These are phyloP conservation scores for Liolophura sinensis DNA, from an alignment of 1,140 invertebrate genomes.

Conservation along the genomic window DNA sequence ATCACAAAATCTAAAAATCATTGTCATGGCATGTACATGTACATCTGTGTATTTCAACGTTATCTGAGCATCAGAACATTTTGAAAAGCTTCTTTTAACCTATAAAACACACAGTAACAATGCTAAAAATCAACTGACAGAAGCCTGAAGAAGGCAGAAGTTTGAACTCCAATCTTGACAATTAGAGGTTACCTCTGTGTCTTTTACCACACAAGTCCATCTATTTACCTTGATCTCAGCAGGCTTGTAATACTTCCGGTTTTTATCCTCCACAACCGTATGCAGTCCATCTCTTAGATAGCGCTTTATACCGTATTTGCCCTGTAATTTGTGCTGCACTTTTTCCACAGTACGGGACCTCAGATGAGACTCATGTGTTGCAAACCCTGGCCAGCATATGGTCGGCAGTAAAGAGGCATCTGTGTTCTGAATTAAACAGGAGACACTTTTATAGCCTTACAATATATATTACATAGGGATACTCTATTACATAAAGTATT, in stretches of 20 bases:
- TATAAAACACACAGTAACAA: too few species aligned
- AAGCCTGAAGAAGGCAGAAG: too few species aligned
- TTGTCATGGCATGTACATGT: too few species aligned
- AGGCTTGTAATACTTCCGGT: constrained; percentile 71
- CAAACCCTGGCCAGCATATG: constrained; percentile 97
- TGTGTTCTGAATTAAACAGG: constrained; percentile 64
- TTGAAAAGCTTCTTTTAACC: too few species aligned
- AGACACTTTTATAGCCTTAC: neutral
- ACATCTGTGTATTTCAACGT: too few species aligned
- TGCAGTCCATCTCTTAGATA: constrained; percentile 96
- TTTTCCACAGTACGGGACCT: constrained; percentile 87
- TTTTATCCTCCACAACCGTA: constrained; percentile 82
- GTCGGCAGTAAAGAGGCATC: constrained; percentile 89
- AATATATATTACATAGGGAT: neutral
- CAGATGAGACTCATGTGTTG: constrained; percentile 90
- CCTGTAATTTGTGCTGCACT: constrained; percentile 81
- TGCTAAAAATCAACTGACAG: too few species aligned
- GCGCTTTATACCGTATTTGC: constrained; percentile 90
- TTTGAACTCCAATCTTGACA: too few species aligned
- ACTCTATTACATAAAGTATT: neutral
- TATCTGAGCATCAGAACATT: too few species aligned
- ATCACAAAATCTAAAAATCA: neutral
- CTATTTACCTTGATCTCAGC: constrained; percentile 70
- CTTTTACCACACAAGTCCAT: neutral
- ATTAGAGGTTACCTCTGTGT: too few species aligned